Conservation (phyloP, 1,140 invertebrate species). For the Euwallacea fornicatus region DNA sequence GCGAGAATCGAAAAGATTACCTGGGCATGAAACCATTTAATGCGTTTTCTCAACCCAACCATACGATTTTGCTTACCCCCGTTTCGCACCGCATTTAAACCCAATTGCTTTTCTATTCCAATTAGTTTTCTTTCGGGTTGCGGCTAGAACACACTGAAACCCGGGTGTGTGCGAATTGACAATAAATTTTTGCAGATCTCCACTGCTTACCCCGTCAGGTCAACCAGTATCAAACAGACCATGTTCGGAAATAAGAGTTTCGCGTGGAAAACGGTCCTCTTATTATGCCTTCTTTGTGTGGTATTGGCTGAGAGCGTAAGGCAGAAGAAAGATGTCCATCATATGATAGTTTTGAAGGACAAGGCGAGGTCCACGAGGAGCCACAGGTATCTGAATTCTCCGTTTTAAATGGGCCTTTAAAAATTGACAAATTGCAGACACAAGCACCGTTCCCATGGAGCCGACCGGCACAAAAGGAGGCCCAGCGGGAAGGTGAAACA, state of each 20-base stretch:
- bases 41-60: too few species aligned
- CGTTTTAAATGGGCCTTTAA: not conserved
- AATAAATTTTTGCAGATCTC: too few species aligned
- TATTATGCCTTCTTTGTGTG: not conserved
- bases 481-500: not conserved
- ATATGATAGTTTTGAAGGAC: conserved; percentile 15
- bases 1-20: too few species aligned
- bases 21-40: too few species aligned
- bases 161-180: too few species aligned
- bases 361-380: not conserved
- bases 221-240: not conserved
- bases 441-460: not conserved
- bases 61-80: too few species aligned
- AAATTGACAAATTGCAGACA: not conserved
- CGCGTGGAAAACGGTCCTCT: not conserved
- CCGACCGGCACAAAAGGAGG: not conserved
- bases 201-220: not conserved
- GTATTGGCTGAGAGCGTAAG: conserved; percentile 1
- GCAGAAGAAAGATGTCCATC: conserved; percentile 12
- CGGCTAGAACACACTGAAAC: too few species aligned
- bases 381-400: not conserved
- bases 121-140: too few species aligned
- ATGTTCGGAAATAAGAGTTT: not conserved
- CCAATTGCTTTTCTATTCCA: too few species aligned
- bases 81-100: too few species aligned